Conservation (phyloP, 2,113 vertebrate genomes). For the Larimichthys polyactis region DNA sequence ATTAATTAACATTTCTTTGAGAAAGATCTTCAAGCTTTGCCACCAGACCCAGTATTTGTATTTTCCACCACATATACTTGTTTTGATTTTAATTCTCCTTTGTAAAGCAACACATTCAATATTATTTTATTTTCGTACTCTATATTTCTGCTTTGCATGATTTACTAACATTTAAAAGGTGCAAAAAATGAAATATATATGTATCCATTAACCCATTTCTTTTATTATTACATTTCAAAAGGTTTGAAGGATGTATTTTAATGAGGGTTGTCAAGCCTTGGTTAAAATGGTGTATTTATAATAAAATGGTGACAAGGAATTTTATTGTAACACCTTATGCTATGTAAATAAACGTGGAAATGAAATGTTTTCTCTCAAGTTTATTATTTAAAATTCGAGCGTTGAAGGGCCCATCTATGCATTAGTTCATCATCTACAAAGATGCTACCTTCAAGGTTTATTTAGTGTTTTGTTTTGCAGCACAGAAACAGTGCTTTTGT, state of each 20-base stretch:
- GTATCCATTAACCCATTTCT: conserved; percentile 66
- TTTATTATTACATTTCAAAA: conserved; percentile 69
- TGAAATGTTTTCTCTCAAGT: conserved; percentile 10
- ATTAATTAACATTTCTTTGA: conserved; percentile 62
- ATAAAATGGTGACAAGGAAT: conserved; percentile 70
- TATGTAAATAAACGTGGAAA: conserved; percentile 82
- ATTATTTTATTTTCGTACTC: conserved; percentile 77
- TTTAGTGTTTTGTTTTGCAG: not conserved
- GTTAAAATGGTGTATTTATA: conserved; percentile 80
- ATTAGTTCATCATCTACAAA: not conserved
- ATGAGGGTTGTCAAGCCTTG: conserved; percentile 69
- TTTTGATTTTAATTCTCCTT: conserved; percentile 54
- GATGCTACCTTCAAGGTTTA: not conserved
- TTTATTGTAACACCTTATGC: conserved; percentile 73
- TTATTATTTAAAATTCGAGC: not conserved
- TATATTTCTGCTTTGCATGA: conserved; percentile 80
- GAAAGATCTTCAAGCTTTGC: conserved; percentile 73
- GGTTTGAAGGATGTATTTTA: conserved; percentile 81
- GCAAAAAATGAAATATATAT: conserved; percentile 61
- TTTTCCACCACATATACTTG: conserved; percentile 51
- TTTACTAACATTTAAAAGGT: conserved; percentile 77
- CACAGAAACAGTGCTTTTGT: not conserved
- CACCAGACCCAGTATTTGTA: conserved; percentile 71
- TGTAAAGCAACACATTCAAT: conserved; percentile 73
- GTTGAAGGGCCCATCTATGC: not conserved